Base-by-base conservation (phyloP, 2,888 invertebrate species). In the Bedellia somnulentella region DNA sequence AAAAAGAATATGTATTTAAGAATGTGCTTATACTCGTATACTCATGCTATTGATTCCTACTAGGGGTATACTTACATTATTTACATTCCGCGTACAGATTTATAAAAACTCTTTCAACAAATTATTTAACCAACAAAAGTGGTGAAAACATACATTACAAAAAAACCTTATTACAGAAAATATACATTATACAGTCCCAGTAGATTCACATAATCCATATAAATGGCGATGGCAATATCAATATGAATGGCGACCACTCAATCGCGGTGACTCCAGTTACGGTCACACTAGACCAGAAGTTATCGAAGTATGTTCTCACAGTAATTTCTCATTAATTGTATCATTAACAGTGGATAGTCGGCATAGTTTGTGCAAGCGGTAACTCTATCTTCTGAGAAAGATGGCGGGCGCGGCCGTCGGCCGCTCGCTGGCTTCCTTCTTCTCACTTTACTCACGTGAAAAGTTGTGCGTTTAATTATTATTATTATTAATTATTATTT, bases 371-470 rank as follows among this genome's bases (percentile, higher is more conserved):
- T n/a, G n/a, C 18, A 5, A 13, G 22, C 5, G 27, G 67, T 62
- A 71, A 73, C 49, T 39, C 46, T 53, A 73, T 56, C 60, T 48
- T 49, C 66, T 73, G 71, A 66, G 73, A 73, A 63, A 49, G 43
- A 39, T 18, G 41, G 43, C 48, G 52, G 50, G 58, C 43, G 45
- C 59, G 54, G 57, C 64, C 63, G 38, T 54, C 47, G 47, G 57
- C 43, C 67, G 49, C 44, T 39, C 47, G 57, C 57, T 46, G 55
- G 60, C 67, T 68, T 68, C 67, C 68, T 68, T 57, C 60, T 62
- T 66, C 64, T 70, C 66, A 52, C 42, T 53, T 70, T 71, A 70
- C 70, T 12, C 3, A 10, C 24, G 24, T 8, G 24, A 12, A 24
- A 24, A 24, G 13, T 24, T 12, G 13, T 24, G 12, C 11, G 11